These are phyloP conservation scores for Sebastes hopkinsi DNA, from an alignment of 2,797 vertebrate genomes.

Conservation along the genomic window DNA sequence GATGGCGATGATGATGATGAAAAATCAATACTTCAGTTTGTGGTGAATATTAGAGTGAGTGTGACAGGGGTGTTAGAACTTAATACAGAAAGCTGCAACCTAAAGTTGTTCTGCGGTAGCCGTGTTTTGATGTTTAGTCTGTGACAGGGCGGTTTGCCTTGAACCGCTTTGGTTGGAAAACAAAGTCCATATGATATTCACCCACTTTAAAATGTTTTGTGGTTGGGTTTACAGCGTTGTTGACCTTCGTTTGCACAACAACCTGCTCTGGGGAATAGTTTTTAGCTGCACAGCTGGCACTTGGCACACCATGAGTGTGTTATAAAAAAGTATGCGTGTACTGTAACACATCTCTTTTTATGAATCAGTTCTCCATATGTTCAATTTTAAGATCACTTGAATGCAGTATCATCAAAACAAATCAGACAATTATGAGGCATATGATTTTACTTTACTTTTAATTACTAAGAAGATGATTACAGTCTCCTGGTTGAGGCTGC, in stretches of 20 bases:
- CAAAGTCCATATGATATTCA: neutral
- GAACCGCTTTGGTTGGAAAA: neutral
- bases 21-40: slow-evolving; percentile 56
- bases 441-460: too few relatives aligned
- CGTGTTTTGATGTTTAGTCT: neutral
- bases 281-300: slow-evolving; percentile 24
- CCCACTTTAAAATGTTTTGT: neutral
- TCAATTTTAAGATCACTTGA: neutral
- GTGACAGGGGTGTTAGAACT: neutral
- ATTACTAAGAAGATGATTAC: too few relatives aligned
- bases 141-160: neutral
- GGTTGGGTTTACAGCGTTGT: slow-evolving; percentile 32
- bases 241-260: slow-evolving; percentile 46
- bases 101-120: neutral
- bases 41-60: slow-evolving; percentile 16
- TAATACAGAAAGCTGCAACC: neutral
- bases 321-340: neutral
- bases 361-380: slow-evolving; percentile 4
- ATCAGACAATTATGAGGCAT: neutral
- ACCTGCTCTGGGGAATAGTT: slow-evolving; percentile 24
- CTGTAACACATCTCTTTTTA: neutral
- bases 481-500: too few relatives aligned
- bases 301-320: neutral
- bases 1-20: slow-evolving; percentile 3
- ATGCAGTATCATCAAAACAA: neutral